Evolutionary conservation across 2,888 invertebrate species (phyloP).

Genomic region (Eupithecia tripunctaria): DNA sequence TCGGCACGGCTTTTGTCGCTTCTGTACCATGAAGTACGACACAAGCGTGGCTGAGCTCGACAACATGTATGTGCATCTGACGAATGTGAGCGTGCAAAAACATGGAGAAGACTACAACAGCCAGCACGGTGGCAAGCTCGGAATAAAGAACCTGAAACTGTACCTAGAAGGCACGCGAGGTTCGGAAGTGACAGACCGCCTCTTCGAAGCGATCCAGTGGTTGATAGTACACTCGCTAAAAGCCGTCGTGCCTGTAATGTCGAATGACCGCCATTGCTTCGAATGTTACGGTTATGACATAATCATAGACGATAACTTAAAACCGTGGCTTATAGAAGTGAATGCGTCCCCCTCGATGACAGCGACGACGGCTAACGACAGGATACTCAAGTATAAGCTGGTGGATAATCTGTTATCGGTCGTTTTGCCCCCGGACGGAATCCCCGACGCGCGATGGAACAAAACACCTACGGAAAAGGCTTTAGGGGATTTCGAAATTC

Average conservation of each 20-base stretch:
- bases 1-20: constrained; percentile 95
- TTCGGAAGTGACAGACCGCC: constrained; percentile 91
- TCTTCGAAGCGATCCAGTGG: constrained; percentile 95
- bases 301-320: constrained; percentile 95
- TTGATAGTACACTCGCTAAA: constrained; percentile 95
- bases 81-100: constrained; percentile 98
- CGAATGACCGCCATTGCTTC: constrained; percentile 95
- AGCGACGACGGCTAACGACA: constrained; percentile 95
- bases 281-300: constrained; percentile 98
- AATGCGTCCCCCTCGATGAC: constrained; percentile 97
- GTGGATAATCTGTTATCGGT: constrained; percentile 96
- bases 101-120: constrained; percentile 96
- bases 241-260: constrained; percentile 95
- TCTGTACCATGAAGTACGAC: constrained; percentile 97
- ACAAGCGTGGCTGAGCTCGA: constrained; percentile 93
- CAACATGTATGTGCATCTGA: constrained; percentile 97
- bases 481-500: constrained; percentile 90
- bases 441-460: constrained; percentile 94
- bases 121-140: constrained; percentile 97
- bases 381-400: constrained; percentile 95
- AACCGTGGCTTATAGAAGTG: constrained; percentile 96
- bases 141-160: constrained; percentile 93
- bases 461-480: constrained; percentile 89
- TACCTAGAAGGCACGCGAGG: constrained; percentile 96
- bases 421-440: constrained; percentile 92